These are phyloP conservation scores for Cladopsammia gracilis DNA, from an alignment of 64 coral and sea anemone genomes.

Conservation along the genomic window DNA sequence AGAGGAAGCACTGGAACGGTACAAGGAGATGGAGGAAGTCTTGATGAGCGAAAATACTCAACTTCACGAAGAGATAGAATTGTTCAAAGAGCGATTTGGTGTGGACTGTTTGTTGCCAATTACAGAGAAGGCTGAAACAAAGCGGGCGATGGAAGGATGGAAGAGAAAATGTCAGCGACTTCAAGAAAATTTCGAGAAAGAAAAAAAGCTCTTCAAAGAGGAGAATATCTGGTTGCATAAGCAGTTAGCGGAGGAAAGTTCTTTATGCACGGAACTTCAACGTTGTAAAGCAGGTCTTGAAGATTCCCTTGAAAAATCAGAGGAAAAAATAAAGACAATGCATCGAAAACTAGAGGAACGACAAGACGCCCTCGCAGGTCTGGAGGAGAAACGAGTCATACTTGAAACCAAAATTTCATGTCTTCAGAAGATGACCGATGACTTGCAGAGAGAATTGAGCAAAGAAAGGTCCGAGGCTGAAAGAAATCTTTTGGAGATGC, in stretches of 20 bases:
- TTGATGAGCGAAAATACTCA: conserved; percentile 22
- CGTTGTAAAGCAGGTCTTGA: neutral
- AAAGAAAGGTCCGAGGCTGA: conserved; percentile 50
- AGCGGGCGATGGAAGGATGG: neutral
- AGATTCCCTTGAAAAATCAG: neutral
- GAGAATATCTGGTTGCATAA: conserved; percentile 40
- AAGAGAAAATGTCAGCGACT: conserved; percentile 35
- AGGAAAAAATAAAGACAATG: neutral
- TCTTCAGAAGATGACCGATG: conserved; percentile 16
- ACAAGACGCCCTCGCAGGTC: conserved; percentile 1
- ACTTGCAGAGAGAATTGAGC: conserved; percentile 30
- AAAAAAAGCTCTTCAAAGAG: neutral
- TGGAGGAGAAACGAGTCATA: conserved; percentile 15
- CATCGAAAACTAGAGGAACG: conserved; percentile 22
- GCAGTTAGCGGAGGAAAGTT: conserved; percentile 30
- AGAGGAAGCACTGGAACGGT: neutral
- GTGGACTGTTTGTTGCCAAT: neutral
- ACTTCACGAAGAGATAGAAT: conserved; percentile 18
- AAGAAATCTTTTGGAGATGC: neutral
- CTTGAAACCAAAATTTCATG: conserved; percentile 37
- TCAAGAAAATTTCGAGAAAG: conserved; percentile 30
- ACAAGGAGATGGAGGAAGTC: conserved; percentile 7
- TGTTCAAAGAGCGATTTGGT: neutral
- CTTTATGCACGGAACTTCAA: conserved; percentile 10
- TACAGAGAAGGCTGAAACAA: neutral